Conservation (phyloP, 2,888 invertebrate genomes). For the Lithophane leautieri region DNA sequence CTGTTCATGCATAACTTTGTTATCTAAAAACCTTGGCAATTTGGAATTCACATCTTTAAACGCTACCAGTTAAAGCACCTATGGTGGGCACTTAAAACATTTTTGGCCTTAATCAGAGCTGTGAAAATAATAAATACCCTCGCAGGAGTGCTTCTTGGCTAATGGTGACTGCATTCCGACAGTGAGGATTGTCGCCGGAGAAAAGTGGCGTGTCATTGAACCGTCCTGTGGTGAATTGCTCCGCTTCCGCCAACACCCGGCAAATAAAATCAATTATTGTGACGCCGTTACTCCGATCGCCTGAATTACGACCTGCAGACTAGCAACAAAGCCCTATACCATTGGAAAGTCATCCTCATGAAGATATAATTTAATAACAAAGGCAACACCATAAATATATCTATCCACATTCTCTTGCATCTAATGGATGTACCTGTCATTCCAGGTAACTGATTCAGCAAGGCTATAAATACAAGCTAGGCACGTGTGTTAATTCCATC, state of each 20-base stretch:
- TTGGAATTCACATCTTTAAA: slow-evolving; percentile 43
- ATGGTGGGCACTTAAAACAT: slow-evolving; percentile 49
- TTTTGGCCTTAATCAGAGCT: slow-evolving; percentile 66
- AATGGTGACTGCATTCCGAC: slow-evolving; percentile 81
- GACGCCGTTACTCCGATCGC: slow-evolving; percentile 73
- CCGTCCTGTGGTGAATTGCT: slow-evolving; percentile 81
- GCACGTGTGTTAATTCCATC: slow-evolving; percentile 86
- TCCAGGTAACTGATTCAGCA: slow-evolving; percentile 82
- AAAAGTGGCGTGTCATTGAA: slow-evolving; percentile 84
- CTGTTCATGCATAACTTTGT: slow-evolving; percentile 13
- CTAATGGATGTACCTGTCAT: slow-evolving; percentile 73
- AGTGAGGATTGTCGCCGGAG: slow-evolving; percentile 76
- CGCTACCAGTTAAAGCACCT: slow-evolving; percentile 34
- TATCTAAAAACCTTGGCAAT: slow-evolving; percentile 36
- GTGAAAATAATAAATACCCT: slow-evolving; percentile 71
- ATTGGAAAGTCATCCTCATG: slow-evolving; percentile 55
- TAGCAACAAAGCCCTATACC: slow-evolving; percentile 31
- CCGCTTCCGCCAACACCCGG: slow-evolving; percentile 80
- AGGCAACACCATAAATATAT: slow-evolving; percentile 60
- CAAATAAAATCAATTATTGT: slow-evolving; percentile 82
- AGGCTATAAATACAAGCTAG: slow-evolving; percentile 81
- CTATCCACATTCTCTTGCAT: slow-evolving; percentile 65
- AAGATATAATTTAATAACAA: slow-evolving; percentile 45
- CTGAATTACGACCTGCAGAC: slow-evolving; percentile 28
- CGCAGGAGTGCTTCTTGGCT: slow-evolving; percentile 63